Base-by-base conservation (phyloP, 2,113 vertebrate species). In the Prinia subflava region DNA sequence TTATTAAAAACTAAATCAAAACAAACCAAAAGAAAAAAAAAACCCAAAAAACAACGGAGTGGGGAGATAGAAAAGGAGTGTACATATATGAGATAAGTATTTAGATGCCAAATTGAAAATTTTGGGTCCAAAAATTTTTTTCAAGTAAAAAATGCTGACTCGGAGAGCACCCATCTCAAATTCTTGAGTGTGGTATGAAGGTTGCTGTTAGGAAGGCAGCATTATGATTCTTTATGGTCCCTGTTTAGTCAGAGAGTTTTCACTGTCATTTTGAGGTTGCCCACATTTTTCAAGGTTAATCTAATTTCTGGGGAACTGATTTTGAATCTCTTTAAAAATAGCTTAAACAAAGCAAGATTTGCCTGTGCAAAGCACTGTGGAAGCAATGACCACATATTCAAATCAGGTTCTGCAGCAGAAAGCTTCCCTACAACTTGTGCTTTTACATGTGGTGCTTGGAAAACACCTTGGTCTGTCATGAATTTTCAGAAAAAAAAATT, bases 1-100 rank as follows among this genome's bases (percentile, higher is more conserved):
- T 95, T 92, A 90, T 92, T 94, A 90, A 88, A 87, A 83, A 31
- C 55, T 44, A 84, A 97, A 95, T 62, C 7, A 91, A 97, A 94
- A 64, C 49, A 91, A 89, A 84, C 52, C 12, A 9, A 91, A 87
- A 55, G 33, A 11, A 44, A 41, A 97, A 41, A 97, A 90, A 83
- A 0, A 5, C 0, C 2, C 7, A 15, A 47, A 75, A 63, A 46
- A 12, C 28, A 39, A 35, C 27, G 31, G 41, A 49, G 6, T 6
- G 3, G 5, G 17, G 69, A n/a, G 16, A 9, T 15, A 59, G n/a
- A 31, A 33, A 56, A 53, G 10, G 30, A 47, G 16, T 31, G 27
- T 11, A 22, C 39, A 49, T 60, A 52, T 55, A 69, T 86, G 4
- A 93, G 79, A 79, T 64, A 67, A 85, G 73, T 71, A 64, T 64